Evolutionary conservation across 2,113 vertebrate genomes (phyloP), one percentile per base, ranked within the genome.

Genomic region (Lota lota): DNA sequence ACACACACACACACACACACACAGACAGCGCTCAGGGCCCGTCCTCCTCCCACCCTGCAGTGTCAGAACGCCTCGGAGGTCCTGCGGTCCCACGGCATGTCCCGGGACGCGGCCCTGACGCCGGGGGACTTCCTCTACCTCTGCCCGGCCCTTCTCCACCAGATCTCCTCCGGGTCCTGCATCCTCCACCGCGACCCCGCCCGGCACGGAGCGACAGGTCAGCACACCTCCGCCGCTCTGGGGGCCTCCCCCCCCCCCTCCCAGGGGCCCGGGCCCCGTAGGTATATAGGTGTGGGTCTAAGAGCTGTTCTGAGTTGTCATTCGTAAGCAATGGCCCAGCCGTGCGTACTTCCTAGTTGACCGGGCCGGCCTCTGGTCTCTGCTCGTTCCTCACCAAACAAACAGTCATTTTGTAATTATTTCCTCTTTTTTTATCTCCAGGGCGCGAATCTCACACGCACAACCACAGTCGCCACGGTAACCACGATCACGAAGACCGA

Each of bases 101-200:
- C 87, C 40, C 84, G 85, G 81, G 94, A 93, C 1, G 80, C 62
- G 0, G 72, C 75, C 1, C 66, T 99, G 76, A 92, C 91, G 65
- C 76, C 90, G 21, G 59, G 70, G 0, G 96, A 98, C 85, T 98
- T 99, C 75, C 90, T 90, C 84, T 94, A 91, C 74, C 92, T 99
- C 56, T 99, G 97, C 58, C 97, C 97, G 56, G 95, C 96, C 56
- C 96, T 99, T 51, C 93, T 99, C 79, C 91, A 93, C 81, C 97
- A 98, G 88, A 97, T 99, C 0, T 96, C 98, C 54, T 82, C 87
- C 16, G 91, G 93, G 5, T 92, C 92, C 19, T 99, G 97, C 83
- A 72, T 98, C 75, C 72, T 89, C 66, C 94, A 96, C 76, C 78
- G 84, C 22, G 77, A 84, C 0, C 87, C 83, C 58, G 20, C 71